A percentile compares a stretch with the other conserved stretches of the same genome.
Evolutionary conservation across 2,888 invertebrate genomes (phyloP).

Genomic region (Ophion obscuratus): DNA sequence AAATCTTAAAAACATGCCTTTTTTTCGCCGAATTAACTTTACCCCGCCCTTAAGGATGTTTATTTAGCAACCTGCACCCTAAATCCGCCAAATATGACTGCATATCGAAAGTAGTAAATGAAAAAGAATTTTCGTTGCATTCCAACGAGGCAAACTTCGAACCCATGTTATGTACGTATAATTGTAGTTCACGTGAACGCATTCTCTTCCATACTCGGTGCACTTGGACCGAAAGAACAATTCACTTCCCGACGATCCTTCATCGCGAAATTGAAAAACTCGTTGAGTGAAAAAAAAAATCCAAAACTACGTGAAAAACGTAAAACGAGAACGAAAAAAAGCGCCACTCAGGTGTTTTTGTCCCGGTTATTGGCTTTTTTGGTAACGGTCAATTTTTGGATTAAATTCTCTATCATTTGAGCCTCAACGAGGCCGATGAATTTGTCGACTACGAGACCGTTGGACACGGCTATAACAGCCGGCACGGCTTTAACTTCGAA

Average conservation of each 20-base stretch:
- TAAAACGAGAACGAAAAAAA: neutral
- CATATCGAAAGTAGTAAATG: no score
- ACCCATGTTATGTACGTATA: slow-evolving; percentile 24
- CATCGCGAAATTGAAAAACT: neutral
- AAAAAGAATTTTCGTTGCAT: no score
- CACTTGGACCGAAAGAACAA: neutral
- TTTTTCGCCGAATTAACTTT: no score
- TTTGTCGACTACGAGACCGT: slow-evolving; percentile 93
- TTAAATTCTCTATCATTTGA: slow-evolving; percentile 91
- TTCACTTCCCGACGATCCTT: neutral
- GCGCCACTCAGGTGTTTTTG: slow-evolving; percentile 54
- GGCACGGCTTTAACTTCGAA: slow-evolving; percentile 94
- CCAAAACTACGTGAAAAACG: neutral
- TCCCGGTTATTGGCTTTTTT: slow-evolving; percentile 55
- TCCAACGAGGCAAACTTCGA: no score
- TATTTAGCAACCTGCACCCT: no score
- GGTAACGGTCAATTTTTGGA: slow-evolving; percentile 86
- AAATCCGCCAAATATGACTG: no score
- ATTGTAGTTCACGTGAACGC: neutral
- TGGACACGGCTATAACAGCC: slow-evolving; percentile 92
- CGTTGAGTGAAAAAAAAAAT: neutral
- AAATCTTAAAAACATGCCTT: no score
- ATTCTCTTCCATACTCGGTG: neutral
- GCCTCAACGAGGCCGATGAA: slow-evolving; percentile 94
- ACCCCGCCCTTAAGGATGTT: no score